Evolutionary conservation across 1,140 invertebrate species (phyloP).

Genomic region (Zaprionus ornatus): DNA sequence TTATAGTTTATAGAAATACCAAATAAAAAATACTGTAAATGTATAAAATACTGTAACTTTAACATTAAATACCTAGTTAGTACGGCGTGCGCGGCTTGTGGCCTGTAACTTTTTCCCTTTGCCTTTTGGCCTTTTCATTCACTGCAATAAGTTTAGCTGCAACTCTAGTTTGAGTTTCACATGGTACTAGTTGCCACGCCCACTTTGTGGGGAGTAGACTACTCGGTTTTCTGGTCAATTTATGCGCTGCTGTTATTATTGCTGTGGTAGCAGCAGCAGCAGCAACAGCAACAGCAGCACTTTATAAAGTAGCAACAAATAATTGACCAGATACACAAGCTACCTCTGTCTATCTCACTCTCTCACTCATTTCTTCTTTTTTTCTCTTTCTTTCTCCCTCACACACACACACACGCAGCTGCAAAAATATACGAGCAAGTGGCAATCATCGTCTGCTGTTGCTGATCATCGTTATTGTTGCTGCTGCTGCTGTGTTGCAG

Average conservation of each 20-base stretch:
- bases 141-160: neutral
- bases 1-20: too few species aligned
- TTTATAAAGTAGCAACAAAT: constrained; percentile 79
- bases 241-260: constrained; percentile 43
- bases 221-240: constrained; percentile 51
- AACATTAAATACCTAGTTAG: neutral
- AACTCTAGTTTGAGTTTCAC: neutral
- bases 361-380: constrained; percentile 10
- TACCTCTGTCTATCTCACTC: constrained; percentile 18
- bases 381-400: constrained; percentile 10
- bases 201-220: neutral
- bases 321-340: constrained; percentile 57
- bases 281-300: constrained; percentile 29
- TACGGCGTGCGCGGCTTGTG: neutral
- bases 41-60: neutral
- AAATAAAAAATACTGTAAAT: neutral
- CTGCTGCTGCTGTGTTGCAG: constrained; percentile 36
- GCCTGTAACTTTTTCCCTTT: neutral
- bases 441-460: constrained; percentile 63
- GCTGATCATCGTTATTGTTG: constrained; percentile 27
- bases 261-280: constrained; percentile 26
- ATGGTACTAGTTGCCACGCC: neutral
- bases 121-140: neutral
- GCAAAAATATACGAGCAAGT: constrained; percentile 63
- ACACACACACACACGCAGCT: constrained; percentile 14